Percentiles rank a stretch among this genome's conserved stretches.
Conservation (phyloP, 1,140 invertebrate species). For the Hirudo medicinalis region DNA sequence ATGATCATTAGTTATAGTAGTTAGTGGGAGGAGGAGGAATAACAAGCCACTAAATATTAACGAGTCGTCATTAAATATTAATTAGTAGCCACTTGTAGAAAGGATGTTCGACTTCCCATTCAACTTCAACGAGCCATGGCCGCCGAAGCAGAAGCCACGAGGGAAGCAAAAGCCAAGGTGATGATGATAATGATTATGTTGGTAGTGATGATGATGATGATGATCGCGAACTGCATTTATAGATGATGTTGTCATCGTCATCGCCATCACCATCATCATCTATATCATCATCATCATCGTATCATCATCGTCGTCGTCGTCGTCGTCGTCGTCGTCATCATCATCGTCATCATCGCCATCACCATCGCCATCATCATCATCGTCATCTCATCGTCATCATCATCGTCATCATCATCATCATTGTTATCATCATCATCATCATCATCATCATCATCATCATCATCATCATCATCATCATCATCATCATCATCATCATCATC, state of each 20-base stretch:
- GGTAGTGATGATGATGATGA: no score
- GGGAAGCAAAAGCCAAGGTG: constrained; percentile 22
- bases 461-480: no score
- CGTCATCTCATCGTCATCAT: not conserved
- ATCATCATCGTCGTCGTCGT: no score
- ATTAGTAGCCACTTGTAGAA: constrained; percentile 20
- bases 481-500: no score
- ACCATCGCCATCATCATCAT: not conserved
- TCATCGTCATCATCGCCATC: not conserved
- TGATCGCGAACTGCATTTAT: no score
- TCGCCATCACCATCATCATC: not conserved
- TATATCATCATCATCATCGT: not conserved
- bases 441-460: not conserved
- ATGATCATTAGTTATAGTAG: no score
- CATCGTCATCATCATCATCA: not conserved
- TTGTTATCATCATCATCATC: not conserved
- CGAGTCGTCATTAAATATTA: not conserved
- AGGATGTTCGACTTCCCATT: constrained; percentile 23
- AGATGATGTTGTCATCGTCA: no score
- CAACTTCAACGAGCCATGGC: constrained; percentile 23
- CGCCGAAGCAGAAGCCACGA: constrained; percentile 23
- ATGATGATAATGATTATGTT: not conserved
- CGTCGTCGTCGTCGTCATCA: no score
- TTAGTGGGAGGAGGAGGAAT: no score
- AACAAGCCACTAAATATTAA: no score